Conservation (phyloP, 2,113 vertebrate species). For the Pseudois nayaur region DNA sequence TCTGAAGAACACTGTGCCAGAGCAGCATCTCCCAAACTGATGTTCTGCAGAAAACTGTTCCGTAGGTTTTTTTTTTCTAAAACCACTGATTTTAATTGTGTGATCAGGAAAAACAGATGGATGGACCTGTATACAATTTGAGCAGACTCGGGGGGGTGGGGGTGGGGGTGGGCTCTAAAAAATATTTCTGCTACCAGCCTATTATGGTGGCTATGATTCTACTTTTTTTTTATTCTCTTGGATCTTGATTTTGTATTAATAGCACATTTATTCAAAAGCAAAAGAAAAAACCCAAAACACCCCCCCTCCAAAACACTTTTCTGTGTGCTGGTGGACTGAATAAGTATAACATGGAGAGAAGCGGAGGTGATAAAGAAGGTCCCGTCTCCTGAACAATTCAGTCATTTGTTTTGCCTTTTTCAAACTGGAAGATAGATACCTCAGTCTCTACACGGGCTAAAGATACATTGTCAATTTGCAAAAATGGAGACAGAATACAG, state of each 20-base stretch:
- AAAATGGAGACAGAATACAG: neutral
- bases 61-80: neutral
- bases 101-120: neutral
- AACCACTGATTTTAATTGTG: neutral
- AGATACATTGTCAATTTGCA: neutral
- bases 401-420: neutral
- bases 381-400: neutral
- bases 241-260: neutral
- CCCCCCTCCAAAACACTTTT: neutral
- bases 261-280: neutral
- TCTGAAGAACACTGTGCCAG: neutral
- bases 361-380: neutral
- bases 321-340: neutral
- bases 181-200: neutral
- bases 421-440: neutral
- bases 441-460: neutral
- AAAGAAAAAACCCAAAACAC: neutral
- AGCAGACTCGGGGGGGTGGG: neutral
- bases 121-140: neutral
- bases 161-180: neutral
- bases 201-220: neutral
- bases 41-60: neutral
- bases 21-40: neutral
- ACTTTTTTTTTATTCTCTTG: neutral
- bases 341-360: neutral